Evolutionary conservation across 2,888 invertebrate species (phyloP), one percentile per base, ranked within the genome.

Genomic region (Salticus scenicus): DNA sequence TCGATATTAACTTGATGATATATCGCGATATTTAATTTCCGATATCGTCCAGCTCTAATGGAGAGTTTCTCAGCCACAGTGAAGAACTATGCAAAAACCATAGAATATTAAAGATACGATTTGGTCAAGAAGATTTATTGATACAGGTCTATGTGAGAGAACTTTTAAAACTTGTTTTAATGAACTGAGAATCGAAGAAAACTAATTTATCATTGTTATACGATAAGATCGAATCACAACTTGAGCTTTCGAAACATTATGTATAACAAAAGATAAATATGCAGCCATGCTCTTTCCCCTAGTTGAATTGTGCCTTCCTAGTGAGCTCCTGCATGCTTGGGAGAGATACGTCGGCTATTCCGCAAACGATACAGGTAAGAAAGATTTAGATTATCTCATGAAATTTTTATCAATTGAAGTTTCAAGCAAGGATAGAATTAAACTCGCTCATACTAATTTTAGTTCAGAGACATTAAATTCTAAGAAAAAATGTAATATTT

Each of bases 231-330:
- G 85, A 88, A 27, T 30, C 86, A 12, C 77, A 86, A 12, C 30
- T 86, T n/a, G 24, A 80, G 17, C 82, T 0, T 12, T 87, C 8
- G 78, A 86, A 31, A 67, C 73, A 0, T 30, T 88, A 8, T 37
- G 77, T 12, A 31, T 88, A 5, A 81, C 84, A 17, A 37, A 5
- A 10, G 80, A 87, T 42, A 28, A 67, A 84, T 71, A 72, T 31
- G 81, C 71, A 0, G 33, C 67, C 4, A 79, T 87, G 69, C 33
- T 88, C 8, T 87, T 72, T 63, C 84, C 84, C 12, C n/a, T 90
- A 4, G 89, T 90, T 24, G 90, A 90, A 75, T 90, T 90, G 0
- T 88, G 88, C 76, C 77, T 90, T 14, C 90, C 90, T 1, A 88
- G 89, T 20, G 89, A 89, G 8, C 73, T 89, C 8, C 75, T 90